These are phyloP conservation scores for Irena cyanogastra DNA, from an alignment of 2,113 vertebrate species.

Conservation along the genomic window DNA sequence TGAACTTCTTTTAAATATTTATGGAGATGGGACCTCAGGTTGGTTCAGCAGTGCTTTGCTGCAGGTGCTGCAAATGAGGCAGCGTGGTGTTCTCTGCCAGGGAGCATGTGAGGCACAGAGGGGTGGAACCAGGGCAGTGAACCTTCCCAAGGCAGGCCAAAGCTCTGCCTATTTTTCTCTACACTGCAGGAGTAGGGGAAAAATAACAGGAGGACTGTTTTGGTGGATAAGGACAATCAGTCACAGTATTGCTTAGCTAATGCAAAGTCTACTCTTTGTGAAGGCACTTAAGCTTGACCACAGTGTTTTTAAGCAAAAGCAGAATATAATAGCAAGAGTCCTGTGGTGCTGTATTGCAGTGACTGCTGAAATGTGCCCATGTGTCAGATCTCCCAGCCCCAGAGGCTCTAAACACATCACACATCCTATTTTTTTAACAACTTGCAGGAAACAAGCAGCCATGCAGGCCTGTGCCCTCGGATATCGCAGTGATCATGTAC, in stretches of 20 bases:
- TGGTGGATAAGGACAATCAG: neutral
- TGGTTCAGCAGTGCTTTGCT: neutral
- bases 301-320: neutral
- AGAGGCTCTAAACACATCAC: neutral
- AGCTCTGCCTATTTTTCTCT: neutral
- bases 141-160: neutral
- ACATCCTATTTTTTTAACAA: neutral
- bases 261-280: neutral
- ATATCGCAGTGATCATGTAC: constrained; percentile 96
- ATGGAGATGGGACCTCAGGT: neutral
- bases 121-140: neutral
- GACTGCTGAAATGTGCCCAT: neutral
- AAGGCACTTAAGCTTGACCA: neutral
- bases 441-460: constrained; percentile 62
- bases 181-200: neutral
- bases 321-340: neutral
- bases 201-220: neutral
- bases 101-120: neutral
- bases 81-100: neutral
- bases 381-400: neutral
- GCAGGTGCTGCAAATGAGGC: neutral
- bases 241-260: neutral
- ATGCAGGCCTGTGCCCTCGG: constrained; percentile 74
- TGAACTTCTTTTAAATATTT: neutral
- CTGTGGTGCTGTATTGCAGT: neutral